Conservation (phyloP, 2,888 invertebrate genomes). For the Drosophila ezoana region DNA sequence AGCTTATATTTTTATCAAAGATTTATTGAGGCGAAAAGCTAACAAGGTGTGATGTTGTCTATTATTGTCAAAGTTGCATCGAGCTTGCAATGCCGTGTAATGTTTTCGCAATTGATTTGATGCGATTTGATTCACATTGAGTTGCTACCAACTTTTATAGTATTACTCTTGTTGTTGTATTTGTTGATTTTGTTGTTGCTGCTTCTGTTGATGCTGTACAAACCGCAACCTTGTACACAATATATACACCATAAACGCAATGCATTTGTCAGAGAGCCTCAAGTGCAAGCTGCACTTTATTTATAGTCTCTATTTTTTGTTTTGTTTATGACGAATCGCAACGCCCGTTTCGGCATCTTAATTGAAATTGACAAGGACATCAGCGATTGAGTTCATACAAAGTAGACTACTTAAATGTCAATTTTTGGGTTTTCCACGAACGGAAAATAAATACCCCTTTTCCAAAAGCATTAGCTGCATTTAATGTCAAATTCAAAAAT, state of each 20-base stretch:
- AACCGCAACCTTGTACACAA: slow-evolving; percentile 28
- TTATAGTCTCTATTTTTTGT: slow-evolving; percentile 29
- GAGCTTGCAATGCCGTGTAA: not conserved
- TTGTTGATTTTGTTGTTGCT: not conserved
- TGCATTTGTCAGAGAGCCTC: slow-evolving; percentile 1
- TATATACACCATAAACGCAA: slow-evolving; percentile 14
- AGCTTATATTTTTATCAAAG: too few species aligned
- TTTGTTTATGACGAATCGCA: slow-evolving; percentile 20
- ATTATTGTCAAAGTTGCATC: not conserved
- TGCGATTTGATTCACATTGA: not conserved
- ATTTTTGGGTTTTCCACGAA: not conserved
- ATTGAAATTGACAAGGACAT: slow-evolving; percentile 5
- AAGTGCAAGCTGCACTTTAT: slow-evolving; percentile 13
- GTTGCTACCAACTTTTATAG: slow-evolving; percentile 7
- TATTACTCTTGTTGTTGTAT: not conserved
- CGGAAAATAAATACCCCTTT: not conserved
- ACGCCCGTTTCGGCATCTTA: slow-evolving; percentile 17
- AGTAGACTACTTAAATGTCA: not conserved
- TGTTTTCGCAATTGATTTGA: slow-evolving; percentile 4
- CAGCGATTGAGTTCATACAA: not conserved
- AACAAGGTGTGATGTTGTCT: not conserved
- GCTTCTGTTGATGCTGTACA: slow-evolving; percentile 2
- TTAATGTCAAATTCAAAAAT: too few species aligned
- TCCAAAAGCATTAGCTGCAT: too few species aligned
- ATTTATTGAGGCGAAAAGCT: too few species aligned